phyloP scores from a whole-genome alignment of 2,888 invertebrate genomes.

The Tillus elongatus region DNA sequence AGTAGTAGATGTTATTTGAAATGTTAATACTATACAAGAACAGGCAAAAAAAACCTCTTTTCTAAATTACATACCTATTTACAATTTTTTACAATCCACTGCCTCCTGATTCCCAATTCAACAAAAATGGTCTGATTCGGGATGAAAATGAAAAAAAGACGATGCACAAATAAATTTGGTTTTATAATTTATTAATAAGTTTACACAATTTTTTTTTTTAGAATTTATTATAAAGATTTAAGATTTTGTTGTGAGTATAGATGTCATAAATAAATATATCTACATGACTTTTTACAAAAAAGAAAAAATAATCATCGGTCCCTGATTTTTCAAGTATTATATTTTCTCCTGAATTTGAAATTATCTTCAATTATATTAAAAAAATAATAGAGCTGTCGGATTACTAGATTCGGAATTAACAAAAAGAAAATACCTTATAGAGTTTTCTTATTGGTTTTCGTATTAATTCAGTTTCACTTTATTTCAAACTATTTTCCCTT shows the following conservation, averaged over 20 bases:
- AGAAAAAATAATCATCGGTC: constrained; percentile 39
- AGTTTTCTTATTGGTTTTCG: too few species aligned
- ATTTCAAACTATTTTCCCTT: too few species aligned
- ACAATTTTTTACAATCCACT: constrained; percentile 14
- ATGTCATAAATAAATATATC: constrained; percentile 43
- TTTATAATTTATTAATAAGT: neutral
- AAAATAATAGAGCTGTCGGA: too few species aligned
- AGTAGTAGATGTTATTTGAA: constrained; percentile 28
- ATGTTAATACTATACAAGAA: constrained; percentile 14
- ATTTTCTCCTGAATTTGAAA: too few species aligned
- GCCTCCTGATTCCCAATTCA: constrained; percentile 12
- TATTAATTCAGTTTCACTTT: too few species aligned
- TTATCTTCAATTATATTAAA: too few species aligned
- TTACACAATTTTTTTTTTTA: constrained; percentile 22
- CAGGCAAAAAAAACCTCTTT: constrained; percentile 19
- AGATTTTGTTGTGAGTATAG: constrained; percentile 44
- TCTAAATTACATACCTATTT: constrained; percentile 30
- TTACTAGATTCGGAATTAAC: too few species aligned
- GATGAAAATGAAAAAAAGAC: constrained; percentile 13
- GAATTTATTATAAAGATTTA: constrained; percentile 34
- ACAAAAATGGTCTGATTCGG: constrained; percentile 9
- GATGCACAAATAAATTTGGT: constrained; percentile 8
- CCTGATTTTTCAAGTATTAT: constrained; percentile 34
- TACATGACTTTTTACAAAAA: constrained; percentile 43
- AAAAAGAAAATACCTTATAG: too few species aligned